These are phyloP conservation scores for Amaurobius ferox DNA, from an alignment of 2,888 invertebrate species.

Conservation along the genomic window DNA sequence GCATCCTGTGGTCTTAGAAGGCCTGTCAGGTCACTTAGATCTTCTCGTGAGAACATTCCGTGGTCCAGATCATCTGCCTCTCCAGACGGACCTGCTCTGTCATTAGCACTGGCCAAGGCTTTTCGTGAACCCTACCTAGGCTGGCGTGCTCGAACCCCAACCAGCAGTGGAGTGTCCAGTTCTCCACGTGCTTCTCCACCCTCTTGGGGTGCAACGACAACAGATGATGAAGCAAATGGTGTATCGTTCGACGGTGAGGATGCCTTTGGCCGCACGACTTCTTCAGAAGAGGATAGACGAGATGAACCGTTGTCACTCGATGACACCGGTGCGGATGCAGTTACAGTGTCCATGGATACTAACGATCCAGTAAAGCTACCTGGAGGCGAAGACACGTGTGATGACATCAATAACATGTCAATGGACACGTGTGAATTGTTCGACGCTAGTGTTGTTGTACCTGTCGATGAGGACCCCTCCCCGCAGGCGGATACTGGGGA, in stretches of 20 bases:
- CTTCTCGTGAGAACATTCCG: slow-evolving; percentile 76
- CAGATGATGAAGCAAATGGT: slow-evolving; percentile 45
- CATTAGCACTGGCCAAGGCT: slow-evolving; percentile 61
- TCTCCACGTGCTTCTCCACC: slow-evolving; percentile 61
- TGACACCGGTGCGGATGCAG: slow-evolving; percentile 61
- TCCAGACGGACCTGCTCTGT: slow-evolving; percentile 78
- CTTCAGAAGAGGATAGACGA: slow-evolving; percentile 20
- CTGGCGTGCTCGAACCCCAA: slow-evolving; percentile 51
- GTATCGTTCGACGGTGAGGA: slow-evolving; percentile 65
- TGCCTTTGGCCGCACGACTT: slow-evolving; percentile 39
- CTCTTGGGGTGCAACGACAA: slow-evolving; percentile 38
- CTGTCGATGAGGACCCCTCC: slow-evolving; percentile 31
- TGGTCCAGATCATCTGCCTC: slow-evolving; percentile 79
- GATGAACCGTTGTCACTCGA: slow-evolving; percentile 49
- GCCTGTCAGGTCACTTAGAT: slow-evolving; percentile 73
- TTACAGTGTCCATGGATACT: slow-evolving; percentile 61
- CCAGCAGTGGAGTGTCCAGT: slow-evolving; percentile 59
- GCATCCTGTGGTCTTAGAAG: slow-evolving; percentile 67
- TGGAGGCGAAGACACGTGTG: slow-evolving; percentile 57
- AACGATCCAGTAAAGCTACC: slow-evolving; percentile 37
- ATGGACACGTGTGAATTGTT: slow-evolving; percentile 64
- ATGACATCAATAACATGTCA: slow-evolving; percentile 66
- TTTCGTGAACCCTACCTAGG: slow-evolving; percentile 69
- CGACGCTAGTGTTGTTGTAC: slow-evolving; percentile 33
- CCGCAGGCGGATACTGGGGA: slow-evolving; percentile 61